phyloP scores from a whole-genome alignment of 2,113 vertebrate species.

The Perca fluviatilis region DNA sequence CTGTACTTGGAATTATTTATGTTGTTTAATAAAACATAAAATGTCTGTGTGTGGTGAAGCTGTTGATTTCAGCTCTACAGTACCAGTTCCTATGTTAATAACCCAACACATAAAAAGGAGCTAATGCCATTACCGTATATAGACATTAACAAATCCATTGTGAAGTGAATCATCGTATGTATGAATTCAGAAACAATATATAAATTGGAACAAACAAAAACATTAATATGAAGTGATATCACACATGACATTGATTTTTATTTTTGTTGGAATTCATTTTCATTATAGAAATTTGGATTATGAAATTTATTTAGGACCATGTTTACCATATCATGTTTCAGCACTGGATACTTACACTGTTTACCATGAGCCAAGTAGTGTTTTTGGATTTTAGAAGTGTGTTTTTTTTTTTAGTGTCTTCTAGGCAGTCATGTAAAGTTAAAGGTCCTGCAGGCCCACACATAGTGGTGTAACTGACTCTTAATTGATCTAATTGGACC shows the following conservation, averaged over 20 bases:
- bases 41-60: background rate
- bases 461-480: background rate
- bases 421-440: background rate
- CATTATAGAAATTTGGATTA: background rate
- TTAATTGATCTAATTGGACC: background rate
- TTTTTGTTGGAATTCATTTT: background rate
- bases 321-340: background rate
- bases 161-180: background rate
- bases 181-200: background rate
- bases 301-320: background rate
- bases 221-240: background rate
- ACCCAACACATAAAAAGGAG: background rate
- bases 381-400: background rate
- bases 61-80: background rate
- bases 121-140: background rate
- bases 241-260: background rate
- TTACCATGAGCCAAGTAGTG: background rate
- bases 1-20: background rate
- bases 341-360: background rate
- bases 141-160: background rate
- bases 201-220: background rate
- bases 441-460: too few species aligned
- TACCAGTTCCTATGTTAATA: too few species aligned
- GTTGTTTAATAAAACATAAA: conserved; percentile 32
- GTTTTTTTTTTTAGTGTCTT: too few species aligned